Conservation (phyloP, 35 echinoderm and acorn worm species). For the Lytechinus pictus region DNA sequence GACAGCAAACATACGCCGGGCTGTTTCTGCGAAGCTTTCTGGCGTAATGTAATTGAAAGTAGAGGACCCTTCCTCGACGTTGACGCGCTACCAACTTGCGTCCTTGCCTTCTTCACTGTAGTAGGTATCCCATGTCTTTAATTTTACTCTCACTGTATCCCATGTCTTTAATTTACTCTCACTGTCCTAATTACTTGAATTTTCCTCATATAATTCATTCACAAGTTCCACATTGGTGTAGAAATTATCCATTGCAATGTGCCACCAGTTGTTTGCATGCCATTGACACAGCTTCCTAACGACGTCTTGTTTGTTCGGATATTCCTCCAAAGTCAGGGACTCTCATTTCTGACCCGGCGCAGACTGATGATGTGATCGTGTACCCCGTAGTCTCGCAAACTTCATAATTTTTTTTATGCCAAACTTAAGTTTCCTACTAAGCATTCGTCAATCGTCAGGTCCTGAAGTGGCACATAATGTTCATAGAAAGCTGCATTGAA, state of each 20-base stretch:
- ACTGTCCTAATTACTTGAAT: too few relatives aligned
- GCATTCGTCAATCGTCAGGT: too few relatives aligned
- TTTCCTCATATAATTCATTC: background rate
- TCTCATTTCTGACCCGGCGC: too few relatives aligned
- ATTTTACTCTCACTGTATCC: too few relatives aligned
- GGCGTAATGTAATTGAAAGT: background rate
- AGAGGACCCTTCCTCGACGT: background rate
- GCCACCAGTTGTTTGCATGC: background rate
- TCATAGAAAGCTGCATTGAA: too few relatives aligned
- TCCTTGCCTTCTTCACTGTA: background rate
- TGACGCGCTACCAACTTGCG: background rate
- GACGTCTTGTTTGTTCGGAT: too few relatives aligned
- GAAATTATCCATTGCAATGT: slow-evolving; percentile 18
- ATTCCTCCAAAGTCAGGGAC: too few relatives aligned
- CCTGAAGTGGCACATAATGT: too few relatives aligned
- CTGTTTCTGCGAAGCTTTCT: slow-evolving; percentile 26
- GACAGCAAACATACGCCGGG: background rate
- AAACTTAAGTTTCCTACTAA: too few relatives aligned
- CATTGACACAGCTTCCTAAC: background rate
- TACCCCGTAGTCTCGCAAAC: too few relatives aligned
- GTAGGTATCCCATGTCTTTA: background rate
- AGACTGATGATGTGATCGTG: too few relatives aligned
- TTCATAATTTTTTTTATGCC: too few relatives aligned
- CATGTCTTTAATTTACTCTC: slow-evolving; percentile 12
- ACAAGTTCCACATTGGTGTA: slow-evolving; percentile 9